A percentile compares a stretch with the other conserved stretches of the same genome.
Conservation (phyloP, 2,797 vertebrate genomes). For the Avahi laniger region DNA sequence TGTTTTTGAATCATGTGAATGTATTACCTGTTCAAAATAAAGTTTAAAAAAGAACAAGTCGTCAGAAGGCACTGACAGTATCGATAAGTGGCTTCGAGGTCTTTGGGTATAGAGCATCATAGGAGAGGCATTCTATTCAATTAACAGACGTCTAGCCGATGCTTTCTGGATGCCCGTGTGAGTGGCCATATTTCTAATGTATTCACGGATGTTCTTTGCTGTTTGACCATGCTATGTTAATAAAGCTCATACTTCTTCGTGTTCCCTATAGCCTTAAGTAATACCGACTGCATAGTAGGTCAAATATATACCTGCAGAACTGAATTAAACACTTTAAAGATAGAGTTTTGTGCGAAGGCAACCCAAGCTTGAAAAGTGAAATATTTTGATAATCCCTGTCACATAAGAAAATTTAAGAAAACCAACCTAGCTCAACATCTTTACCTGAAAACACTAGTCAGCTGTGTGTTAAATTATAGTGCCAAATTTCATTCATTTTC, state of each 20-base stretch:
- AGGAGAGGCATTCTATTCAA: not conserved
- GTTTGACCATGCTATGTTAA: not conserved
- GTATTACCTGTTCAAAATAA: not conserved
- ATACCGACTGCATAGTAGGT: not conserved
- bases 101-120: not conserved
- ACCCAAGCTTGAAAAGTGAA: conserved; percentile 15
- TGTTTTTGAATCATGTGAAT: not conserved
- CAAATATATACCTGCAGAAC: not conserved
- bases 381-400: conserved; percentile 45
- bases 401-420: conserved; percentile 46
- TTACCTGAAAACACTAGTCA: conserved; percentile 10
- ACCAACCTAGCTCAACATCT: not conserved
- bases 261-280: not conserved
- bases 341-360: not conserved
- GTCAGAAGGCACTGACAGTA: not conserved
- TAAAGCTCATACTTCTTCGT: not conserved
- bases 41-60: not conserved
- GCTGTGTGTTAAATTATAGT: conserved; percentile 42
- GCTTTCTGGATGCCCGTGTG: not conserved
- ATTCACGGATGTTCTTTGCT: not conserved
- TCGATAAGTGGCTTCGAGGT: not conserved
- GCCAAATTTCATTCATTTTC: conserved; percentile 51
- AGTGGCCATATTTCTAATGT: not conserved
- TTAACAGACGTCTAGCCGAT: not conserved
- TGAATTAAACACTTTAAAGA: not conserved